Conservation (phyloP, 2,888 invertebrate genomes). For the Exocentrus adspersus region DNA sequence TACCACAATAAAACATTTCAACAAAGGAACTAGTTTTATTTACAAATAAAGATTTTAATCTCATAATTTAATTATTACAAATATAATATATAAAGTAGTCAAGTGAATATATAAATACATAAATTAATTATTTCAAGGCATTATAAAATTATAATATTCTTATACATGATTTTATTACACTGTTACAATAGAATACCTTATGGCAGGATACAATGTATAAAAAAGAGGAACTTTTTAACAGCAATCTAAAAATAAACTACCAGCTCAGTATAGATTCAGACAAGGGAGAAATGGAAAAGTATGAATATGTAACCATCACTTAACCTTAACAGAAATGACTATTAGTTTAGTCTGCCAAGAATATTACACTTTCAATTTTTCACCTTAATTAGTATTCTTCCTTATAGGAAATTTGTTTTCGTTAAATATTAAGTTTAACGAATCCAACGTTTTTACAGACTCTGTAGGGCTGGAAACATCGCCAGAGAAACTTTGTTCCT, state of each 20-base stretch:
- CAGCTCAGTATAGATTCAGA: neutral
- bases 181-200: constrained; percentile 6
- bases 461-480: constrained; percentile 48
- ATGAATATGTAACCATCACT: neutral
- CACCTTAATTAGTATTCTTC: constrained; percentile 32
- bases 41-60: constrained; percentile 29
- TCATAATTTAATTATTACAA: constrained; percentile 28
- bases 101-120: constrained; percentile 15
- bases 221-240: neutral
- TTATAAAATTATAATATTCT: constrained; percentile 20
- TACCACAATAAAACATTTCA: constrained; percentile 13
- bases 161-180: constrained; percentile 14
- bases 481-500: constrained; percentile 40
- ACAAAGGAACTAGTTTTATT: constrained; percentile 27
- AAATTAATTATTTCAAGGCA: constrained; percentile 22
- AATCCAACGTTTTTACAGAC: constrained; percentile 58
- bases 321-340: neutral
- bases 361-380: constrained; percentile 2
- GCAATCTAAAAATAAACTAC: constrained; percentile 1
- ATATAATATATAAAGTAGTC: constrained; percentile 22
- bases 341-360: neutral
- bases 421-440: constrained; percentile 67
- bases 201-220: constrained; percentile 3
- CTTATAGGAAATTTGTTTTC: constrained; percentile 71
- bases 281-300: neutral